Evolutionary conservation across 1,140 invertebrate genomes (phyloP).

Genomic region (Eupeodes corollae): DNA sequence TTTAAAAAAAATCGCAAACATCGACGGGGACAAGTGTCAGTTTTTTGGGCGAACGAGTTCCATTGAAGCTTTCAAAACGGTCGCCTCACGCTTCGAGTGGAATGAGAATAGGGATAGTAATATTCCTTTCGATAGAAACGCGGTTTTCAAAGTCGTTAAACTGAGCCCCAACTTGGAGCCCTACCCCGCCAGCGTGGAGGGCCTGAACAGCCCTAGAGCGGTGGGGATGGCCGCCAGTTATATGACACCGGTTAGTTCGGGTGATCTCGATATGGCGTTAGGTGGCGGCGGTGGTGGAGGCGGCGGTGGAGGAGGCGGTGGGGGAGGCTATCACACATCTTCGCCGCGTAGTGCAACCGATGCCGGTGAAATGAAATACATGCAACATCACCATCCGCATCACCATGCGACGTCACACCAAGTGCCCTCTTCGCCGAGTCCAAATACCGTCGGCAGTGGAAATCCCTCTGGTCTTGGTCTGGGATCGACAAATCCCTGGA

Average conservation of each 20-base stretch:
- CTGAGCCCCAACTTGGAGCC: conserved; percentile 40
- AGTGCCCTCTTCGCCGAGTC: conserved; percentile 50
- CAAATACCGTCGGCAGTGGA: conserved; percentile 32
- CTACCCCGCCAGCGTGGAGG: conserved; percentile 40
- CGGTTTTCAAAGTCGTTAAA: conserved; percentile 39
- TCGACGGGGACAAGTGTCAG: background rate
- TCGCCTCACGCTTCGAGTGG: conserved; percentile 38
- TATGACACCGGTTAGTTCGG: conserved; percentile 68
- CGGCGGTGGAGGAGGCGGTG: conserved; percentile 37
- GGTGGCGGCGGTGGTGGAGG: conserved; percentile 49
- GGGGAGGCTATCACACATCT: conserved; percentile 55
- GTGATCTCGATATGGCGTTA: conserved; percentile 61
- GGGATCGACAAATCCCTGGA: conserved; percentile 61
- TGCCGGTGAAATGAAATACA: conserved; percentile 88
- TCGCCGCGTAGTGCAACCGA: conserved; percentile 67
- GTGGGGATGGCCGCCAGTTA: conserved; percentile 70
- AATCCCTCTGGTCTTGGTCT: conserved; percentile 21
- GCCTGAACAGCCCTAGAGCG: conserved; percentile 39
- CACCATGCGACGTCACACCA: conserved; percentile 54
- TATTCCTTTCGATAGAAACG: conserved; percentile 35
- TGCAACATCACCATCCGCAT: conserved; percentile 68
- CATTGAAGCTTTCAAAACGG: conserved; percentile 34
- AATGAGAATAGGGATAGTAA: conserved; percentile 38
- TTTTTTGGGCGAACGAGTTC: too few species aligned
- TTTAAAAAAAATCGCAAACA: background rate